These are phyloP conservation scores for Drosophila lacteicornis DNA, from an alignment of 1,140 invertebrate species.

Conservation along the genomic window DNA sequence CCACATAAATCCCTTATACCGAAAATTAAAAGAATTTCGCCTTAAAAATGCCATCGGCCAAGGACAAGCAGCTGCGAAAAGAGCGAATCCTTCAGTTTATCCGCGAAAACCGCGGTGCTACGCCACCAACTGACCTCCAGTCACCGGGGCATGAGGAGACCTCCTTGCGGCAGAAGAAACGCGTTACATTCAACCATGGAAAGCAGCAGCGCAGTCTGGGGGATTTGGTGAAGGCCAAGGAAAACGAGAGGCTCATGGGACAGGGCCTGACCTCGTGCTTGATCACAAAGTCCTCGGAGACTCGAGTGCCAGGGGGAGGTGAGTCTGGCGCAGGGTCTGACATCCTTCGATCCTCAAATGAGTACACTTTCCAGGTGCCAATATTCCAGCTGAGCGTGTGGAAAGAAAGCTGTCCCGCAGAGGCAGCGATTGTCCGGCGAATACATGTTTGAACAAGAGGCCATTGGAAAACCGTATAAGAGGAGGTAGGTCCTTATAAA, in stretches of 20 bases:
- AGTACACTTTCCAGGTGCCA: constrained; percentile 37
- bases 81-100: constrained; percentile 35
- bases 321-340: neutral
- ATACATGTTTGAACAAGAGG: neutral
- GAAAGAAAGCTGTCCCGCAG: neutral
- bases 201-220: constrained; percentile 9
- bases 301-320: constrained; percentile 9
- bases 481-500: neutral
- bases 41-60: constrained; percentile 20
- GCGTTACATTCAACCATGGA: constrained; percentile 59
- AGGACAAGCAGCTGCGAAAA: constrained; percentile 9
- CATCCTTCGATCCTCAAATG: neutral
- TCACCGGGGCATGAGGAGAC: neutral
- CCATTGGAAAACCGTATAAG: neutral
- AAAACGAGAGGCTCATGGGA: constrained; percentile 39
- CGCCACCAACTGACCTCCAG: neutral
- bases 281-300: constrained; percentile 55
- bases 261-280: constrained; percentile 60
- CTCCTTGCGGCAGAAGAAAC: constrained; percentile 37
- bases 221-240: constrained; percentile 13
- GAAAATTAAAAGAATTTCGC: too few species aligned
- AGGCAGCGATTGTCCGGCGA: neutral
- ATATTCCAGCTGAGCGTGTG: constrained; percentile 44
- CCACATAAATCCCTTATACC: neutral
- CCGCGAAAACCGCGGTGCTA: constrained; percentile 1